phyloP scores from a whole-genome alignment of 1,140 invertebrate species.

The Neodiprion lecontei region DNA sequence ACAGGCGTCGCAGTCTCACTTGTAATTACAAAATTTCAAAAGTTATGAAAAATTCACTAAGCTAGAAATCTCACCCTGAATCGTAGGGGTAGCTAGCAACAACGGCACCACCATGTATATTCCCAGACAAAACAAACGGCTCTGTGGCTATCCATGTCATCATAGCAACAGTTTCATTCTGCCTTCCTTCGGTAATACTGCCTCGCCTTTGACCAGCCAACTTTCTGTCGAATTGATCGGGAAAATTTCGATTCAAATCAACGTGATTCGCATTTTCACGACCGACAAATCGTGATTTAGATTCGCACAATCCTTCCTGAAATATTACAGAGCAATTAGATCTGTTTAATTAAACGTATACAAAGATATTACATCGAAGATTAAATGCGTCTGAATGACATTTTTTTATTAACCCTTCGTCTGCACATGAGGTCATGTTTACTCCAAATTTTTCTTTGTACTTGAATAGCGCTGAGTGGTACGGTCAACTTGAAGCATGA shows the following conservation, averaged over 20 bases:
- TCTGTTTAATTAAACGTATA: not conserved
- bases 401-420: too few species aligned
- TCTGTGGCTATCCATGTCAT: constrained; percentile 87
- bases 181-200: constrained; percentile 61
- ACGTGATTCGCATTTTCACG: constrained; percentile 79
- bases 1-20: too few species aligned
- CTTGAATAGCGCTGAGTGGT: too few species aligned
- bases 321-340: constrained; percentile 33
- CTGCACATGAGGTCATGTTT: too few species aligned
- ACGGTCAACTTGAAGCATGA: too few species aligned
- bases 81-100: constrained; percentile 92
- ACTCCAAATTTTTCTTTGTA: too few species aligned
- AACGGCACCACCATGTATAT: constrained; percentile 90
- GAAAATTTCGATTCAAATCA: constrained; percentile 90
- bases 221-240: constrained; percentile 77
- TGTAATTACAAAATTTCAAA: too few species aligned
- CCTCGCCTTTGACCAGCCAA: constrained; percentile 43
- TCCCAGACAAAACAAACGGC: constrained; percentile 91
- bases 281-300: constrained; percentile 69
- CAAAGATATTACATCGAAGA: too few species aligned
- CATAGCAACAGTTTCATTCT: constrained; percentile 91
- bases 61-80: constrained; percentile 64
- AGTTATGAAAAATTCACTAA: not conserved
- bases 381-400: too few species aligned
- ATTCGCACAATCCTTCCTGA: constrained; percentile 83